phyloP scores from a whole-genome alignment of 2,888 invertebrate genomes.

The Pheosia gnoma region DNA sequence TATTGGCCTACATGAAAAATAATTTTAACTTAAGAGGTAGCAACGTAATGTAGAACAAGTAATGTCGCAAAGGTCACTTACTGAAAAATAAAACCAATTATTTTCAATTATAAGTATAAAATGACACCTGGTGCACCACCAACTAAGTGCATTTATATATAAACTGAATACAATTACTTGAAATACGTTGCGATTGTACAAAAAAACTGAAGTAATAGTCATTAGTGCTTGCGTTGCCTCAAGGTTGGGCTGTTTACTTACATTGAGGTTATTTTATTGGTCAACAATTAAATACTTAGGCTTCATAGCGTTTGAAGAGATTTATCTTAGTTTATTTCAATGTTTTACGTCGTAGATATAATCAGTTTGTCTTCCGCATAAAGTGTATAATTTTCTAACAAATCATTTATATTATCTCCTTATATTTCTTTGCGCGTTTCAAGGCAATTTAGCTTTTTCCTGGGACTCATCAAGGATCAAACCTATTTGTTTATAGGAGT shows the following conservation, averaged over 20 bases:
- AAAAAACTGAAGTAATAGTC: constrained; percentile 6
- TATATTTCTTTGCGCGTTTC: no score
- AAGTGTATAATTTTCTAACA: no score
- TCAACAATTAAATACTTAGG: neutral
- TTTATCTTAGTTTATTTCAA: neutral
- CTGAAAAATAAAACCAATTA: constrained; percentile 65
- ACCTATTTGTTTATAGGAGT: no score
- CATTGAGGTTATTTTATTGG: constrained; percentile 3
- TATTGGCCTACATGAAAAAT: no score
- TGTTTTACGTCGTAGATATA: no score
- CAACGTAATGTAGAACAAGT: no score
- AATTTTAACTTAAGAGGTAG: no score
- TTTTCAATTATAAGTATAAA: constrained; percentile 59
- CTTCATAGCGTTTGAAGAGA: neutral
- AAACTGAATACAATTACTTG: constrained; percentile 8
- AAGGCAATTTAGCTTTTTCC: no score
- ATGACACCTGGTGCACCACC: constrained; percentile 53
- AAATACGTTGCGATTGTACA: constrained; percentile 6
- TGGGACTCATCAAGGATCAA: no score
- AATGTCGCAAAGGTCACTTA: neutral
- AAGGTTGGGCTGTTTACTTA: neutral
- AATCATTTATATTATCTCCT: no score
- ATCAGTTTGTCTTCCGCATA: no score
- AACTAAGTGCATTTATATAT: constrained; percentile 3
- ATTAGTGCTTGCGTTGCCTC: constrained; percentile 1